Base-by-base conservation (phyloP, 2,797 vertebrate genomes). In the Trachurus trachurus region DNA sequence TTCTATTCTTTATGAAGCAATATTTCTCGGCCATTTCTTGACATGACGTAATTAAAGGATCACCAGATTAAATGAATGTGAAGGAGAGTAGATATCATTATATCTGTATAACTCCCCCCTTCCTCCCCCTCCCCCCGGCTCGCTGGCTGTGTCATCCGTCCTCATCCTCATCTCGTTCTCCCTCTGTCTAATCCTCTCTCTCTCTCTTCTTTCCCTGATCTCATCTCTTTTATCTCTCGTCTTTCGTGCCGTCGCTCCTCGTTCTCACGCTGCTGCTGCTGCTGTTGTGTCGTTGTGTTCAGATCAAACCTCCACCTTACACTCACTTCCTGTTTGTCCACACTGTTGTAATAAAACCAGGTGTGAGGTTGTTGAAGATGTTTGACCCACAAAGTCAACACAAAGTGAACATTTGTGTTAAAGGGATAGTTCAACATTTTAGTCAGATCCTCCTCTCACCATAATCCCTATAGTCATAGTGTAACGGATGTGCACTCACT, bases 151-250 rank as follows among this genome's bases (percentile, higher is more conserved):
- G 79, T 74, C 86, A 74, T 87, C 85, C 31, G 1, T 87, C 71
- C 75, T 86, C 87, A 71, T 80, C 74, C 6, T 71, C 49, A 11
- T 80, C 80, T 89, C 76, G 22, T 71, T 68, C 70, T 71, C 66
- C 70, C 82, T 62, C 75, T 15, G 29, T 59, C 73, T 83, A 85
- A 80, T 86, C 82, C 84, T 65, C n/a, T 71, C 53, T 65, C n/a
- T 71, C 53, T 45, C 54, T 71, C 79, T 61, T 70, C 66, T 71
- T 72, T 61, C 73, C 81, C 64, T 72, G 39, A 84, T 91, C 87
- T 85, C 78, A 77, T 89, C 82, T 88, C 80, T 85, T 79, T 84
- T 78, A 85, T 89, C 80, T 78, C 75, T 64, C 62, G 5, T 40
- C 78, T 62, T 78, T 68, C 70, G 65, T 70, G 53, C 40, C 64